A percentile compares a stretch with the other conserved stretches of the same genome.
Evolutionary conservation across 2,113 vertebrate genomes (phyloP).

Genomic region (Brachyistius frenatus): DNA sequence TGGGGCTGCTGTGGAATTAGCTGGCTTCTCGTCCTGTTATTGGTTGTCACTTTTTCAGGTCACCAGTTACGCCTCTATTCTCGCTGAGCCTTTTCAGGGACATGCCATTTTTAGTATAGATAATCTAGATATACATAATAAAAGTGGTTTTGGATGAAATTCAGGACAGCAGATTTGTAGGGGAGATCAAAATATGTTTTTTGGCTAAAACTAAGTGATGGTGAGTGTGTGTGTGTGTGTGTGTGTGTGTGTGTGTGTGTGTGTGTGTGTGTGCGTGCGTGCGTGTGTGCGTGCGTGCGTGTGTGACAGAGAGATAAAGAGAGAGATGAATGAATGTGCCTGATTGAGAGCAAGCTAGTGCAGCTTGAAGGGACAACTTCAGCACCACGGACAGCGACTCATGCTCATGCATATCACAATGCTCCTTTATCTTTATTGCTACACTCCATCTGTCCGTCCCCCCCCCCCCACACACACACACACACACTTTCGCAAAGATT

Average conservation of each 20-base stretch:
- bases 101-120: slow-evolving; percentile 63
- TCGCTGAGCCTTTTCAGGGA: slow-evolving; percentile 67
- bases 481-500: slow-evolving; percentile 2
- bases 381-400: slow-evolving; percentile 79
- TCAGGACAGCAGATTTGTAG: slow-evolving; percentile 62
- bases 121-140: slow-evolving; percentile 72
- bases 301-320: background rate
- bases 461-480: slow-evolving; percentile 16
- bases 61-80: slow-evolving; percentile 35
- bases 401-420: slow-evolving; percentile 40
- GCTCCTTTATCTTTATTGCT: slow-evolving; percentile 52
- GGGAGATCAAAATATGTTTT: slow-evolving; percentile 61
- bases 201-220: slow-evolving; percentile 37
- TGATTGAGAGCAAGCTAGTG: slow-evolving; percentile 27
- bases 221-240: slow-evolving; percentile 1
- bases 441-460: slow-evolving; percentile 41
- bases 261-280: slow-evolving; percentile 12
- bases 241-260: slow-evolving; percentile 6
- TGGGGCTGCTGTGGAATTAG: slow-evolving; percentile 60
- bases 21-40: slow-evolving; percentile 49
- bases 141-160: slow-evolving; percentile 67
- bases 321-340: slow-evolving; percentile 58
- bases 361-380: slow-evolving; percentile 62
- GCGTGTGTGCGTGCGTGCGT: background rate
- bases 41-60: slow-evolving; percentile 59